These are phyloP conservation scores for Horisme vitalbata DNA, from an alignment of 2,888 invertebrate species.

Conservation along the genomic window DNA sequence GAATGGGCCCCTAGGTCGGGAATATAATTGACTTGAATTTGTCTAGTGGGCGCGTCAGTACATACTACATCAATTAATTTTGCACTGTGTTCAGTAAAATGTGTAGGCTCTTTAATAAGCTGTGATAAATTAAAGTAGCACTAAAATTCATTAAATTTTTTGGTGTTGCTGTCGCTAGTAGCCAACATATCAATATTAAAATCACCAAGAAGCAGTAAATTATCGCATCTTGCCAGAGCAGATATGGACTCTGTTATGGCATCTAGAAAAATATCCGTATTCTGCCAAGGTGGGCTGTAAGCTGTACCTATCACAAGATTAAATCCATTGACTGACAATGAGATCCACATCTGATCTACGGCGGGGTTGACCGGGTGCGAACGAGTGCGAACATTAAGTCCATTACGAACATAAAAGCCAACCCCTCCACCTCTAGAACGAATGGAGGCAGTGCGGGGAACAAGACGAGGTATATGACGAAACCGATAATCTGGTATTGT, in stretches of 20 bases:
- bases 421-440: conserved; percentile 5
- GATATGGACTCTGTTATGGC: neutral
- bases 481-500: neutral
- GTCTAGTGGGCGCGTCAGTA: neutral
- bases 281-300: conserved; percentile 4
- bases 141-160: neutral
- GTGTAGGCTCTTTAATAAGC: neutral
- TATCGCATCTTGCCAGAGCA: neutral
- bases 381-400: no score
- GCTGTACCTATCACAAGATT: neutral
- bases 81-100: neutral
- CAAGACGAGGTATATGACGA: neutral
- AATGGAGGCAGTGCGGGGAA: neutral
- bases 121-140: neutral
- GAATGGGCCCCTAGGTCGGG: conserved; percentile 1
- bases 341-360: no score
- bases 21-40: neutral
- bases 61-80: neutral
- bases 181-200: neutral
- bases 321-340: neutral
- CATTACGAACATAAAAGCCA: no score
- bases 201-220: neutral
- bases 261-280: neutral
- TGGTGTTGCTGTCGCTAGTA: neutral
- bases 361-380: no score